Conservation (phyloP, 2,113 vertebrate genomes). For the Etheostoma cragini region DNA sequence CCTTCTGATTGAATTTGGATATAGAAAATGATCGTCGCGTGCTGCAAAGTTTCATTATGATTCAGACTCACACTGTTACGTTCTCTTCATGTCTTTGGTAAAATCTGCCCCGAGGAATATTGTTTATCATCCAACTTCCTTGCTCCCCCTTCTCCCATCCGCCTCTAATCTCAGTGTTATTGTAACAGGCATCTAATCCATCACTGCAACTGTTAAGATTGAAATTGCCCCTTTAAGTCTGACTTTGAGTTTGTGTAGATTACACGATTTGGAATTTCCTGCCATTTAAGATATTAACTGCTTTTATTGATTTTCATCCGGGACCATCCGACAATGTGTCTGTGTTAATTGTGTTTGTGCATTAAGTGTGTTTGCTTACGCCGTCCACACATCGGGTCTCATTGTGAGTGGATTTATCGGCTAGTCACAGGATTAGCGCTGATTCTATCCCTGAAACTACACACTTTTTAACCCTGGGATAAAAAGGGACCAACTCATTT, state of each 20-base stretch:
- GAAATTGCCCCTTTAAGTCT: slow-evolving; percentile 47
- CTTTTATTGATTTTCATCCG: slow-evolving; percentile 68
- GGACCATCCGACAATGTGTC: slow-evolving; percentile 34
- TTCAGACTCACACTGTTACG: slow-evolving; percentile 2
- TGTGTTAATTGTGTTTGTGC: slow-evolving; percentile 37
- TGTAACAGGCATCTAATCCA: slow-evolving; percentile 64
- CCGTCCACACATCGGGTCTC: slow-evolving; percentile 63
- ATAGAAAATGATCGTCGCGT: neutral
- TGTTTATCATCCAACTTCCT: slow-evolving; percentile 38
- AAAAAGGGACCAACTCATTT: too few relatives aligned
- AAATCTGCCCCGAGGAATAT: slow-evolving; percentile 10
- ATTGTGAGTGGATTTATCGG: slow-evolving; percentile 79
- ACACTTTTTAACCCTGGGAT: too few relatives aligned
- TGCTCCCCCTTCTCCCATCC: neutral
- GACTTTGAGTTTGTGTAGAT: slow-evolving; percentile 23
- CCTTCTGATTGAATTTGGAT: neutral
- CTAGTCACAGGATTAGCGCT: slow-evolving; percentile 83
- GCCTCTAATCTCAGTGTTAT: slow-evolving; percentile 69
- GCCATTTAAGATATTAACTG: slow-evolving; percentile 49
- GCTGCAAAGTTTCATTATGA: slow-evolving; percentile 20
- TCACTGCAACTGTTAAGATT: slow-evolving; percentile 65
- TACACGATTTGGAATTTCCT: slow-evolving; percentile 54
- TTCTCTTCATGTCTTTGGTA: neutral
- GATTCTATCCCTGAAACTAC: slow-evolving; percentile 81
- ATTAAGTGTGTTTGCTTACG: slow-evolving; percentile 51